phyloP scores from a whole-genome alignment of 2,797 vertebrate genomes.

The Buphagus erythrorhynchus region DNA sequence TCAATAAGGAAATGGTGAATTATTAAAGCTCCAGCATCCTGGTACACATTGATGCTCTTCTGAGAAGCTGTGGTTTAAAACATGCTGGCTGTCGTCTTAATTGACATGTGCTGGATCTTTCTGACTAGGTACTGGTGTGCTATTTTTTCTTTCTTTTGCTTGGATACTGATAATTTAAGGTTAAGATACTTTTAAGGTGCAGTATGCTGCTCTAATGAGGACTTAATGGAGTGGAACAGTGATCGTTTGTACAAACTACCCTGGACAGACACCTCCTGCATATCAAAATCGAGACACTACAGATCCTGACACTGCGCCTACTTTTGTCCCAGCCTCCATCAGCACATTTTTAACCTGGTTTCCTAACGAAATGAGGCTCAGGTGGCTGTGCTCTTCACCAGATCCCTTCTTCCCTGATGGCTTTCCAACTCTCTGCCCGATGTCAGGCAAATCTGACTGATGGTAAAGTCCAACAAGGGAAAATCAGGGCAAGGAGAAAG shows the following conservation, averaged over 20 bases:
- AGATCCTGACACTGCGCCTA: neutral
- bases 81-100: constrained; percentile 6
- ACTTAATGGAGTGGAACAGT: constrained; percentile 38
- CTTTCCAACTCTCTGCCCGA: neutral
- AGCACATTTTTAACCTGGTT: constrained; percentile 49
- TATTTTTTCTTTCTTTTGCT: constrained; percentile 31
- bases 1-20: constrained; percentile 80
- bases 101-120: neutral
- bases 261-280: constrained; percentile 4
- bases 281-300: neutral
- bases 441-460: neutral
- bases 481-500: neutral
- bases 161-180: constrained; percentile 42
- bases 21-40: constrained; percentile 74
- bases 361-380: neutral
- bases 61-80: constrained; percentile 48
- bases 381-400: neutral
- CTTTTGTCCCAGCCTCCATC: constrained; percentile 47
- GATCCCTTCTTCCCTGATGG: neutral
- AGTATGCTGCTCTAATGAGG: constrained; percentile 48
- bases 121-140: neutral
- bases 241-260: constrained; percentile 22
- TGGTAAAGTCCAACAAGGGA: neutral
- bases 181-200: constrained; percentile 46
- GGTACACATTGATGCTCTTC: constrained; percentile 71